phyloP scores from a whole-genome alignment of 2,113 vertebrate species.

The Oncorhynchus masou region DNA sequence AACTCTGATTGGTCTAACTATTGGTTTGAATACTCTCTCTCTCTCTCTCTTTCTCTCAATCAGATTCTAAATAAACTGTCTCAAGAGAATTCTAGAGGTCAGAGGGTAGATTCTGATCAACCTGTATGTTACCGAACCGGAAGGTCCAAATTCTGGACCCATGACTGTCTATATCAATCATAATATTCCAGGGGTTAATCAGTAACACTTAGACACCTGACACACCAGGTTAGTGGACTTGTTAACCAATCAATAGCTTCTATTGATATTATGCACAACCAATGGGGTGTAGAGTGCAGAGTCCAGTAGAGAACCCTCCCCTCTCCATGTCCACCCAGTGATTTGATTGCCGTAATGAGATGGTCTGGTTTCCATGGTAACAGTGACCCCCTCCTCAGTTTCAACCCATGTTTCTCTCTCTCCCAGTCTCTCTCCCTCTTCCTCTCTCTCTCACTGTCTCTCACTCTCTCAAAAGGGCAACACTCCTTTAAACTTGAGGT shows the following conservation, averaged over 20 bases:
- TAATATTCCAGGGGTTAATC: background rate
- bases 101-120: background rate
- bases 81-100: background rate
- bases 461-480: conserved; percentile 52
- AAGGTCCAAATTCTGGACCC: background rate
- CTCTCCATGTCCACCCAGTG: conserved; percentile 56
- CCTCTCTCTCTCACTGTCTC: background rate
- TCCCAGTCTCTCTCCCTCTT: background rate
- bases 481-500: background rate
- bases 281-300: no score
- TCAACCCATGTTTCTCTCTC: conserved; percentile 25
- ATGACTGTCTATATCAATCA: background rate
- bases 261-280: conserved; percentile 9
- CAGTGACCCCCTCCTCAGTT: conserved; percentile 43
- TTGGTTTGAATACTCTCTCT: background rate
- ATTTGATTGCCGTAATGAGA: conserved; percentile 59
- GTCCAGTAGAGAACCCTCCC: no score
- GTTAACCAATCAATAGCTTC: background rate
- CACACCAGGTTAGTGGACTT: background rate
- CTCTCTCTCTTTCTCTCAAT: background rate
- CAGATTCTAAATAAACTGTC: background rate
- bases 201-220: background rate
- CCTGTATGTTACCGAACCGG: background rate
- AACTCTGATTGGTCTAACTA: background rate
- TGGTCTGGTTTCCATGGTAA: conserved; percentile 65